Base-by-base conservation (phyloP, 92 coral and sea anemone genomes). In the Montipora capitata region DNA sequence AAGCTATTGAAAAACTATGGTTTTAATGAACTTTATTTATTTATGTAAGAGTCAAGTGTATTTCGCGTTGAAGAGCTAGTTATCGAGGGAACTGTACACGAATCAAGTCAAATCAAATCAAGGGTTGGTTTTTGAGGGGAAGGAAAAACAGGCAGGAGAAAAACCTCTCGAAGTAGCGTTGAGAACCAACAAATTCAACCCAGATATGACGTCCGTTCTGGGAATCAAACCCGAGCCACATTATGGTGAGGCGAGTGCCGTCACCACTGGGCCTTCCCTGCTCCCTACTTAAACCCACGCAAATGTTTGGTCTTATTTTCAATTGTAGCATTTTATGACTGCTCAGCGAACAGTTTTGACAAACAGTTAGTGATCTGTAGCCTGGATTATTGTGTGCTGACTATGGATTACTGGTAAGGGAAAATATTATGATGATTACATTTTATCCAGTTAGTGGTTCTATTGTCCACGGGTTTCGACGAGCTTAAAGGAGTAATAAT, bases 371-470 rank as follows among this genome's bases (percentile, higher is more conserved):
- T 97, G 68, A 73, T 97, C 74, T 92, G 94, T 67, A 96, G 99
- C 56, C 86, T 97, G 78, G 94, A 95, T 38, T 91, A 97, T 84
- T 95, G 98, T 44, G 98, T 94, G 7, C 86, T 97, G 10, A 89
- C 94, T 4, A 97, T 97, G 99, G 99, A 97, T 79, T 97, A 97
- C 87, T 97, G 99, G 99, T 95, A 90, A 92, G 71, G 5, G 10
- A 18, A 13, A 20, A 16, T 13, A 41, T n/a, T 56, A 15, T 10
- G 10, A 48, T 48, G 52, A 7, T 9, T 40, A 10, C 67, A 4
- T 2, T 7, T 78, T 18, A n/a, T 56, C 62, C 62, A 10, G 62
- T 10, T 56, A 6, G 14, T 8, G 3, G 10, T 56, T 56, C 13
- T 15, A 56, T 10, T 13, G 3, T 13, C 14, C 1, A 56, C 13